Percentiles rank a stretch among this genome's conserved stretches.
phyloP scores from a whole-genome alignment of 2,888 invertebrate genomes.

The Caenorhabditis wallacei region DNA sequence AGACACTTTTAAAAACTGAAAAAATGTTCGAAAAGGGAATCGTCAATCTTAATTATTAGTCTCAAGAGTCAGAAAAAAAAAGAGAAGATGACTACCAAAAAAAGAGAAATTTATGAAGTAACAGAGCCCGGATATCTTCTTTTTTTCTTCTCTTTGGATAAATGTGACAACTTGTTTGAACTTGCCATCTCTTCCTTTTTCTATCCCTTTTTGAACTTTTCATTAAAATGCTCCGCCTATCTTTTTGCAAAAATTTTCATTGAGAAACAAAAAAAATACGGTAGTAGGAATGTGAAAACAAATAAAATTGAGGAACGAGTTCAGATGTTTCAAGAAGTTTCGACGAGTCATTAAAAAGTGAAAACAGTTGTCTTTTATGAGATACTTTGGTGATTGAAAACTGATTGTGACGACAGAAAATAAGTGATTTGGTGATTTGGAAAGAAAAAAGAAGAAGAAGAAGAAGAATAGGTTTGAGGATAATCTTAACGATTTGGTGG shows the following conservation, averaged over 20 bases:
- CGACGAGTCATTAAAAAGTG: background rate
- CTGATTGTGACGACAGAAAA: slow-evolving; percentile 35
- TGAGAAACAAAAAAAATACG: slow-evolving; percentile 15
- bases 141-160: background rate
- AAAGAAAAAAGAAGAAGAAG: background rate
- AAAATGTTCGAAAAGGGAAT: slow-evolving; percentile 7
- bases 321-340: slow-evolving; percentile 23
- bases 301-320: slow-evolving; percentile 5
- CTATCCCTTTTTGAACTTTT: slow-evolving; percentile 31
- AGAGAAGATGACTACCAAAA: background rate
- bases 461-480: background rate
- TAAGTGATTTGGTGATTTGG: slow-evolving; percentile 4
- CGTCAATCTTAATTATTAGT: slow-evolving; percentile 21
- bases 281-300: too few species aligned
- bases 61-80: background rate
- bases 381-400: slow-evolving; percentile 46
- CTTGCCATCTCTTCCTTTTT: slow-evolving; percentile 1
- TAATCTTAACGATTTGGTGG: slow-evolving; percentile 15
- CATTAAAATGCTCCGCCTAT: slow-evolving; percentile 18
- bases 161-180: slow-evolving; percentile 39
- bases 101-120: background rate
- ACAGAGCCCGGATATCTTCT: slow-evolving; percentile 1
- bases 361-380: slow-evolving; percentile 60
- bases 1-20: background rate
- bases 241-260: slow-evolving; percentile 27